Percentiles rank a stretch among this genome's conserved stretches.
phyloP scores from a whole-genome alignment of 2,888 invertebrate species.

The Spisula subtruncata region DNA sequence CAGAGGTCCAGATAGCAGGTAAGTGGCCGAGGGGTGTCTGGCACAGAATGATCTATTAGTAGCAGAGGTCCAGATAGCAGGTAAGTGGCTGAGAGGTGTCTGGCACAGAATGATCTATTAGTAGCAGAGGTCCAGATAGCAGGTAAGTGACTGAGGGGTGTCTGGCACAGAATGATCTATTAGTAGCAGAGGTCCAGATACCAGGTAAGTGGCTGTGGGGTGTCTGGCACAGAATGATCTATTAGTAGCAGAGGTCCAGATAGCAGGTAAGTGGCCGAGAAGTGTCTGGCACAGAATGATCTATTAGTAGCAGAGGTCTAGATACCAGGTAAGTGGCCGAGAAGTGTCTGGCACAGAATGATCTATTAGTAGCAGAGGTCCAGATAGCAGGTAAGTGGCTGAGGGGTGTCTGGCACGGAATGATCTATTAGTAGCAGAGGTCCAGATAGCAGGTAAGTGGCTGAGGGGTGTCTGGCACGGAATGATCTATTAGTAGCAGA shows the following conservation, averaged over 20 bases:
- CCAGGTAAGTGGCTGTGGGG: conserved; percentile 92
- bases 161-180: conserved; percentile 91
- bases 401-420: conserved; percentile 91
- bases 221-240: conserved; percentile 92
- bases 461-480: conserved; percentile 91
- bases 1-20: conserved; percentile 95
- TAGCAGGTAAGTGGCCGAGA: conserved; percentile 94
- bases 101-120: conserved; percentile 92
- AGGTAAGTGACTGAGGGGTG: conserved; percentile 93
- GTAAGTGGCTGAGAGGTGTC: conserved; percentile 92
- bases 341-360: conserved; percentile 91
- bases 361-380: conserved; percentile 94
- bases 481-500: conserved; percentile 94
- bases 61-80: conserved; percentile 95
- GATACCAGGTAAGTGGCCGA: conserved; percentile 93
- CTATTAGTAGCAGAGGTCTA: conserved; percentile 95
- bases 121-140: conserved; percentile 95
- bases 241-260: conserved; percentile 94
- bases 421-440: conserved; percentile 94
- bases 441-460: conserved; percentile 95
- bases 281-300: conserved; percentile 91
- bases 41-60: conserved; percentile 93
- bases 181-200: conserved; percentile 95
- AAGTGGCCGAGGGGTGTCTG: conserved; percentile 92
- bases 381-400: conserved; percentile 94